Conservation (phyloP, 2,888 invertebrate genomes). For the Caenorhabditis wallacei region DNA sequence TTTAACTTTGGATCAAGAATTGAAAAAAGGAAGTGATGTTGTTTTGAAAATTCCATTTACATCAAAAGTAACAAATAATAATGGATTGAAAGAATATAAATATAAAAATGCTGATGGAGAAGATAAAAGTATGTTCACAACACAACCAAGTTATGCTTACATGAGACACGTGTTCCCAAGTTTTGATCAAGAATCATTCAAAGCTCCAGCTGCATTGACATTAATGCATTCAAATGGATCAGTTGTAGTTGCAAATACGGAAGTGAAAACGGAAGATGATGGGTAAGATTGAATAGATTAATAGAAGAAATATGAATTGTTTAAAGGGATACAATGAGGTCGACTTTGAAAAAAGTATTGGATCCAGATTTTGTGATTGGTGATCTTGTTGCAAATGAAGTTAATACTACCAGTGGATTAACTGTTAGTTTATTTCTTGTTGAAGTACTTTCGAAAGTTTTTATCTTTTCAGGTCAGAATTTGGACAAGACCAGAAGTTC, state of each 20-base stretch:
- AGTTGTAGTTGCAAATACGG: conserved; percentile 55
- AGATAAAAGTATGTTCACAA: conserved; percentile 56
- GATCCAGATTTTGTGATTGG: conserved; percentile 66
- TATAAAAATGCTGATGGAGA: conserved; percentile 38
- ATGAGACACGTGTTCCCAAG: conserved; percentile 65
- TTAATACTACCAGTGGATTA: conserved; percentile 51
- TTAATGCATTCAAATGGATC: conserved; percentile 56
- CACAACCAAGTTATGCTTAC: conserved; percentile 60
- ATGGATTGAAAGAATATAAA: conserved; percentile 59
- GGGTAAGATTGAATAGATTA: conserved; percentile 23
- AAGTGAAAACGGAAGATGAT: conserved; percentile 44
- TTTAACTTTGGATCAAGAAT: conserved; percentile 68
- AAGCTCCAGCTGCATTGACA: conserved; percentile 58
- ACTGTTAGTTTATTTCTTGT: conserved; percentile 17
- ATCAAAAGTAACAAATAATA: conserved; percentile 45
- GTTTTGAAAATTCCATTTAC: conserved; percentile 63
- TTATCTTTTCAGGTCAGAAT: conserved; percentile 85
- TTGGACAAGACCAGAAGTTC: conserved; percentile 85
- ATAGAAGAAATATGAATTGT: not conserved
- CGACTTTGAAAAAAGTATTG: conserved; percentile 47
- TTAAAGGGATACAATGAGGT: conserved; percentile 42
- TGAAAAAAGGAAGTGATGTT: conserved; percentile 67
- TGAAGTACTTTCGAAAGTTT: no score
- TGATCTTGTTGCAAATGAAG: conserved; percentile 46
- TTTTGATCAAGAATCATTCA: conserved; percentile 63